Percentiles rank a stretch among this genome's conserved stretches.
Evolutionary conservation across 1,140 invertebrate species (phyloP).

Genomic region (Lasioglossum baleicum): DNA sequence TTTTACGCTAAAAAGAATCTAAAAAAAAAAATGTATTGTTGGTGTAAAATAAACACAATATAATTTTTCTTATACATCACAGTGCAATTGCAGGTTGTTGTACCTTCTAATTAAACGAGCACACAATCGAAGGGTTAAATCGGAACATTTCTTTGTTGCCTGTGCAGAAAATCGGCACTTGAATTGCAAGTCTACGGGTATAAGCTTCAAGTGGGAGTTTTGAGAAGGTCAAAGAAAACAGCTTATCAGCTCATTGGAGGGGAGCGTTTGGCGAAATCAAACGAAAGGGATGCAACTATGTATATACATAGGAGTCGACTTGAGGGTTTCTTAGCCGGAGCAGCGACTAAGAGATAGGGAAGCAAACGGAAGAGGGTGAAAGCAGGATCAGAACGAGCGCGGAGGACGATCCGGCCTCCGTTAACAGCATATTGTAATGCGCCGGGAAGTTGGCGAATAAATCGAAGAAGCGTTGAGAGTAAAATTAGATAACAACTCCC

Average conservation of each 20-base stretch:
- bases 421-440: slow-evolving; percentile 80
- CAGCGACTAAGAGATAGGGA: slow-evolving; percentile 16
- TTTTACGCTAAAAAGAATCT: no score
- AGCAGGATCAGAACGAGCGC: slow-evolving; percentile 46
- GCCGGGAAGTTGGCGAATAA: slow-evolving; percentile 80
- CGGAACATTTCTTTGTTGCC: no score
- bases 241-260: slow-evolving; percentile 27
- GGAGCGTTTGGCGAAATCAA: slow-evolving; percentile 37
- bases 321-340: slow-evolving; percentile 11
- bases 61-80: no score
- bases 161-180: no score
- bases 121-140: no score
- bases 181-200: background rate
- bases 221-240: slow-evolving; percentile 21
- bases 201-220: background rate
- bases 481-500: slow-evolving; percentile 81
- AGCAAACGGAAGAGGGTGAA: slow-evolving; percentile 28
- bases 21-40: no score
- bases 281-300: slow-evolving; percentile 20
- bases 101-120: no score
- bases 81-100: no score
- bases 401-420: slow-evolving; percentile 70
- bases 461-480: slow-evolving; percentile 81
- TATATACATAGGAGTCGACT: background rate
- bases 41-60: no score